phyloP scores from a whole-genome alignment of 2,888 invertebrate genomes.

The Volucella zonaria region DNA sequence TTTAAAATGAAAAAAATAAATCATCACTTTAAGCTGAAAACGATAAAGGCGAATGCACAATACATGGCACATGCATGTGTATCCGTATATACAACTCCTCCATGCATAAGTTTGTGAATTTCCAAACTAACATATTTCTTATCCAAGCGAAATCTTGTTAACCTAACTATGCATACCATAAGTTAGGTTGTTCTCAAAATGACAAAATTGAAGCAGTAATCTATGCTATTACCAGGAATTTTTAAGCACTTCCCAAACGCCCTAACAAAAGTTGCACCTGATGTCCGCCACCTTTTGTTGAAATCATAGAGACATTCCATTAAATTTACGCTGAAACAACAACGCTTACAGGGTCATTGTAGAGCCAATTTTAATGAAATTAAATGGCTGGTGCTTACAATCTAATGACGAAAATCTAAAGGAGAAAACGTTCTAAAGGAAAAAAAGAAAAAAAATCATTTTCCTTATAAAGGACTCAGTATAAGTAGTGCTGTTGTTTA shows the following conservation, averaged over 20 bases:
- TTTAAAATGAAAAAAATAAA: too few relatives aligned
- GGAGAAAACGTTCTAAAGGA: slow-evolving; percentile 42
- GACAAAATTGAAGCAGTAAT: slow-evolving; percentile 66
- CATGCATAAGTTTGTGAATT: too few relatives aligned
- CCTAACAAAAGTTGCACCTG: slow-evolving; percentile 29
- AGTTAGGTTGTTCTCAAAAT: slow-evolving; percentile 30
- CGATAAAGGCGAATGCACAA: too few relatives aligned
- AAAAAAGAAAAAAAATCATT: slow-evolving; percentile 22
- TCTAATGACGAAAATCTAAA: slow-evolving; percentile 61
- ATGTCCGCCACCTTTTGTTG: slow-evolving; percentile 43
- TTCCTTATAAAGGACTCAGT: slow-evolving; percentile 39
- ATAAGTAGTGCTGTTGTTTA: slow-evolving; percentile 56
- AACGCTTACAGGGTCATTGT: slow-evolving; percentile 57
- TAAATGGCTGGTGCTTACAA: slow-evolving; percentile 72
- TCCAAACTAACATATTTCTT: too few relatives aligned
- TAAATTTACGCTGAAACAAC: slow-evolving; percentile 62
- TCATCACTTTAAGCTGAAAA: too few relatives aligned
- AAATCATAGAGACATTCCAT: slow-evolving; percentile 40
- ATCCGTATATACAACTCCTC: too few relatives aligned
- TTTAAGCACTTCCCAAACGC: slow-evolving; percentile 41
- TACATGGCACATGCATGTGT: too few relatives aligned
- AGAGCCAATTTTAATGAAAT: slow-evolving; percentile 74
- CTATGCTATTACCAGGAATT: slow-evolving; percentile 55
- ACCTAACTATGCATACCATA: slow-evolving; percentile 48
- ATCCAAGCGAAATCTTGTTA: slow-evolving; percentile 61